Base-by-base conservation (phyloP, 2,113 vertebrate species). In the Zootoca vivipara region DNA sequence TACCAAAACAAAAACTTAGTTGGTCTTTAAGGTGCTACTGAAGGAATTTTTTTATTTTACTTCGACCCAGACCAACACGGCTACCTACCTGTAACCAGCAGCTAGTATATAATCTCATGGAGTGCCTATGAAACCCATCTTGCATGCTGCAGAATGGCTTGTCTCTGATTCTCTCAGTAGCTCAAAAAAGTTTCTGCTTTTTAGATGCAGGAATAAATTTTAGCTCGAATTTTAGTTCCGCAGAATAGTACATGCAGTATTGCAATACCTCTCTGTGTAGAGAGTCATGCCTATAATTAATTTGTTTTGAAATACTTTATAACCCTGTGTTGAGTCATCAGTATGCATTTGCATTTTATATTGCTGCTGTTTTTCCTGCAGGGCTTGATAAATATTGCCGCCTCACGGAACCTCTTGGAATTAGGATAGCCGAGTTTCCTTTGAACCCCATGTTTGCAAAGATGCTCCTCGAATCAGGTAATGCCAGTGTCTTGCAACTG, bases 391-490 rank as follows among this genome's bases (percentile, higher is more conserved):
- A 99, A 96, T 98, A 99, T 77, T 99, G 99, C 78, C 97, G 95
- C 35, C 94, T 99, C 73, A 99, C 99, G 4, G 99, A 99, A 89
- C 98, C 99, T 0, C 97, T 98, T 74, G 99, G 99, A 3, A 94
- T 99, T 83, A 98, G 98, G 78, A 99, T 99, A 97, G 99, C 99
- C 1, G 99, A 99, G 94, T 99, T 99, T 85, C 99, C 99, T 85
- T 96, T 99, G 95, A 98, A 98, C 93, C 99, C 99, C 18, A 99
- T 99, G 99, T 99, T 99, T 95, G 98, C 99, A 79, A 99, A 99
- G 96, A 99, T 99, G 98, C 97, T 99, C 70, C 96, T 99, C n/a
- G 99, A 99, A 92, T 99, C 99, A 15, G 97, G 97, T 98, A 89
- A 78, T 38, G 94, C 94, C 69, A 87, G 87, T 69, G 30, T 0